Evolutionary conservation across 2,888 invertebrate genomes (phyloP).

Genomic region (Lycaena phlaeas): DNA sequence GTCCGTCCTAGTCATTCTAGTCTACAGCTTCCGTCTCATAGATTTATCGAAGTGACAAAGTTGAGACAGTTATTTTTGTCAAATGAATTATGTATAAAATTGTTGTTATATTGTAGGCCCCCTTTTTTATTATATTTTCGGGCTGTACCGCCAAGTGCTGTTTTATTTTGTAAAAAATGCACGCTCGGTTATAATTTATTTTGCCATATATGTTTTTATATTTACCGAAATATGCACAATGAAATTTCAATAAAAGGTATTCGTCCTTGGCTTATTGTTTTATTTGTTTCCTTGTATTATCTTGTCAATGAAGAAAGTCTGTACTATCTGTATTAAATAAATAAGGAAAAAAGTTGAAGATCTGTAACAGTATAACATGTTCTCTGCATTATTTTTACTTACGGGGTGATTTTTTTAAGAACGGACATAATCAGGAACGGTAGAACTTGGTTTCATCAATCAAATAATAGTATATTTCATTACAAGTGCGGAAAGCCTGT

Average conservation of each 20-base stretch:
- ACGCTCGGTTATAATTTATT: conserved; percentile 50
- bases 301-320: too few species aligned
- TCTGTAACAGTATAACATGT: too few species aligned
- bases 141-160: conserved; percentile 22
- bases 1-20: conserved; percentile 38
- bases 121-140: conserved; percentile 24
- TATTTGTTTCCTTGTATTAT: conserved; percentile 27
- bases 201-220: conserved; percentile 56
- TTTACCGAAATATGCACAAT: conserved; percentile 68
- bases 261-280: conserved; percentile 54
- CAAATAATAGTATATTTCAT: too few species aligned
- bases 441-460: too few species aligned
- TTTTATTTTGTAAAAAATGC: conserved; percentile 30
- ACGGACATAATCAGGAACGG: too few species aligned
- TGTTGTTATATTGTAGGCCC: conserved; percentile 33
- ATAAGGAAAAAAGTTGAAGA: too few species aligned
- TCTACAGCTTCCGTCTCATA: conserved; percentile 57
- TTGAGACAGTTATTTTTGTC: conserved; percentile 50
- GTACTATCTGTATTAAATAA: too few species aligned
- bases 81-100: conserved; percentile 37
- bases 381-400: too few species aligned
- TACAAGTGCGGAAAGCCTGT: too few species aligned
- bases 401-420: too few species aligned
- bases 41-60: conserved; percentile 27
- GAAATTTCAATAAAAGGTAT: conserved; percentile 65